Base-by-base conservation (phyloP, 2,888 invertebrate genomes). In the Synergus laeviventris region DNA sequence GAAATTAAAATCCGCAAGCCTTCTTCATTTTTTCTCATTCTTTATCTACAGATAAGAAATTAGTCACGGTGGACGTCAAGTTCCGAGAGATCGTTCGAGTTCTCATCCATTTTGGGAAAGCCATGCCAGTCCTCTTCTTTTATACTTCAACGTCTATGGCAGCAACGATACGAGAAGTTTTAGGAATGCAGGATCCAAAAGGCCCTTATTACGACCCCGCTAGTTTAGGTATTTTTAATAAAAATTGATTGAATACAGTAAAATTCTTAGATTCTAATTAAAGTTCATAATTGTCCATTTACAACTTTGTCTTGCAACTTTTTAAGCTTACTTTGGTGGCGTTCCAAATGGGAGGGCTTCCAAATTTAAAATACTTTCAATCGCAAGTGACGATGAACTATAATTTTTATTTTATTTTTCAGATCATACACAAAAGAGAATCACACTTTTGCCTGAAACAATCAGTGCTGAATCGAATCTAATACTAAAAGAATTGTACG, bases 51-150 rank as follows among this genome's bases (percentile, higher is more conserved):
- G 89, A 85, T 21, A 84, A 83, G 76, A 85, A 78, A 49, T 86
- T 85, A 60, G 94, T 94, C 74, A 93, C 93, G 1, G 90, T 97
- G 21, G 93, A 94, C 86, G 94, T 97, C 81, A 94, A 94, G 80
- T 92, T 93, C 74, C 92, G 92, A 79, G 95, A 95, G 88, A 94
- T 97, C 74, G 93, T 96, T 1, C 94, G 94, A 92, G 93, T 97
- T 81, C 92, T 96, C 84, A 94, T 94, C 66, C 95, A 96, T 91
- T 96, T 96, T 91, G 94, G 95, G 4, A 95, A 94, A 90, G 91
- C 93, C 1, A 92, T 96, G 89, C 96, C 96, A 8, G 95, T 97
- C 1, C 91, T 98, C 82, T 97, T 97, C 91, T 92, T 97, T 84
- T 96, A 96, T 86, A 94, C 96, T 18, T 93, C 94, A 83, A 93